phyloP scores from a whole-genome alignment of 2,113 vertebrate genomes.

The Ranitomeya imitator region DNA sequence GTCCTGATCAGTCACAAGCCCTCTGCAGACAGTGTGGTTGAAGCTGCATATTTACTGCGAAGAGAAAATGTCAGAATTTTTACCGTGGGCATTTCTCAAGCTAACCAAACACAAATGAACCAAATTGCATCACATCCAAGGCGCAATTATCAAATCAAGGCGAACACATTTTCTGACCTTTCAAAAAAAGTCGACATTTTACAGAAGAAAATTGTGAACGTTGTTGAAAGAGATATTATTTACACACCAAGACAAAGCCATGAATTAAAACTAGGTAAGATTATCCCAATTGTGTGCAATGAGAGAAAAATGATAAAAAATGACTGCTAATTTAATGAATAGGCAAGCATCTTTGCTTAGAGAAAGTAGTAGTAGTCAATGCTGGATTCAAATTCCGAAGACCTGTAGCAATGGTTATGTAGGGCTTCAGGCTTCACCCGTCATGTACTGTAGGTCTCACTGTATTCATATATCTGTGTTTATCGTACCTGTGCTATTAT shows the following conservation, averaged over 20 bases:
- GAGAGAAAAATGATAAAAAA: neutral
- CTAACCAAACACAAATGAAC: constrained; percentile 59
- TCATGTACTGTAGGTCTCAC: neutral
- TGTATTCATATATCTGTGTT: neutral
- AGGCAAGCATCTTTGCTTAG: neutral
- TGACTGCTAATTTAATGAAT: neutral
- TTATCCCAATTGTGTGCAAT: neutral
- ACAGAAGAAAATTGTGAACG: constrained; percentile 66
- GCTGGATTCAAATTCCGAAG: neutral
- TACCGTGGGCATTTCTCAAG: constrained; percentile 62
- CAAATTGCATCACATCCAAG: constrained; percentile 65
- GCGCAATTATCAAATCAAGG: constrained; percentile 54
- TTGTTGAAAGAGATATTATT: constrained; percentile 50
- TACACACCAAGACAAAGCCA: constrained; percentile 17
- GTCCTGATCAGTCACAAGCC: constrained; percentile 67
- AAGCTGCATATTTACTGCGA: constrained; percentile 61
- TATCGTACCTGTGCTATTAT: no score
- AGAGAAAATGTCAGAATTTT: constrained; percentile 61
- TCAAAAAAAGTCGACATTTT: constrained; percentile 57
- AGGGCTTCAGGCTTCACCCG: neutral
- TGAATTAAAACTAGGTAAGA: constrained; percentile 65
- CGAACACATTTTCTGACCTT: constrained; percentile 64
- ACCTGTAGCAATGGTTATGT: neutral
- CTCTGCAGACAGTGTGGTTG: constrained; percentile 62
- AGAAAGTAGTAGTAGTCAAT: neutral